Conservation (phyloP, 2,113 vertebrate species). For the Chrysemys picta region DNA sequence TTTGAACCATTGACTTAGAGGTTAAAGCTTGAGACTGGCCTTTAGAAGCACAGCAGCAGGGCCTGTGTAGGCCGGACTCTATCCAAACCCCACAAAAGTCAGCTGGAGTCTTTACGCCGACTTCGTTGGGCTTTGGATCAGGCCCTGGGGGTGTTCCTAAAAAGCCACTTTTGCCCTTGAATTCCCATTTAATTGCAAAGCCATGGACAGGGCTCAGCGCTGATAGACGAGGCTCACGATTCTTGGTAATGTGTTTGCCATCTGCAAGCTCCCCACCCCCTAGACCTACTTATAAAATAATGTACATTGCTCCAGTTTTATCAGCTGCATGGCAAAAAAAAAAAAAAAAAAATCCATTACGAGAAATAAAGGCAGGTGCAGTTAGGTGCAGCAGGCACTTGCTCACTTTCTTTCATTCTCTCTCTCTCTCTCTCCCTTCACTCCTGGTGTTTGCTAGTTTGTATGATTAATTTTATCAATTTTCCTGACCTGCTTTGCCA, state of each 20-base stretch:
- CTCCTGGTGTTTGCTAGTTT: constrained; percentile 82
- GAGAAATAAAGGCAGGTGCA: constrained; percentile 80
- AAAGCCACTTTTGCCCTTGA: constrained; percentile 64
- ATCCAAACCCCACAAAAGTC: not conserved
- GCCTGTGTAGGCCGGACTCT: not conserved
- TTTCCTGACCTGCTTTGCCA: constrained; percentile 86
- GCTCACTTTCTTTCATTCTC: constrained; percentile 71
- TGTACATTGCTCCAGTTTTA: constrained; percentile 61
- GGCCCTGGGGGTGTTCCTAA: not conserved
- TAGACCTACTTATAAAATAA: constrained; percentile 67
- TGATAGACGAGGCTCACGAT: not conserved
- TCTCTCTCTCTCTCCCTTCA: constrained; percentile 67
- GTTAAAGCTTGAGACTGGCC: not conserved
- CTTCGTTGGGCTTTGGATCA: not conserved
- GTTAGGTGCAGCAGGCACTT: constrained; percentile 70
- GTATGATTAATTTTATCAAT: constrained; percentile 87
- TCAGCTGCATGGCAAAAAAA: constrained; percentile 69
- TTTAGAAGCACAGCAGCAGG: not conserved
- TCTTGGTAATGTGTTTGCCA: not conserved
- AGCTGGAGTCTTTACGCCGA: not conserved
- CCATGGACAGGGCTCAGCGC: constrained; percentile 36
- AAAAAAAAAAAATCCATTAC: constrained; percentile 76
- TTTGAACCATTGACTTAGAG: not conserved
- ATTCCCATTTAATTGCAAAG: constrained; percentile 55
- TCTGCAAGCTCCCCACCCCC: constrained; percentile 37